These are phyloP conservation scores for Leptopilina syphax DNA, from an alignment of 2,888 invertebrate genomes.

Conservation along the genomic window DNA sequence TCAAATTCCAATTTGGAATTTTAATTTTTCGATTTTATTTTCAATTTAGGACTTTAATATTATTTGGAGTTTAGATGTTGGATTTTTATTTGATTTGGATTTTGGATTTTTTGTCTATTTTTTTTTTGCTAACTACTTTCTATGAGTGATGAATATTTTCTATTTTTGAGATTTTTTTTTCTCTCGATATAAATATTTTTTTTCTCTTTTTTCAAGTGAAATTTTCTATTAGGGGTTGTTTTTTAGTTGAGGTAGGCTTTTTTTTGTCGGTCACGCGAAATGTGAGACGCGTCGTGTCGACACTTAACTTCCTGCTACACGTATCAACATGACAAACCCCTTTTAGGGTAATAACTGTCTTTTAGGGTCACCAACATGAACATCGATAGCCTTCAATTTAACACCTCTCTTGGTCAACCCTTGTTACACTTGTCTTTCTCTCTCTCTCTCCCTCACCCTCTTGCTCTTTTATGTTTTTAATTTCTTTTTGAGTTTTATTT, in stretches of 20 bases:
- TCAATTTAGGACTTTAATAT: too few relatives aligned
- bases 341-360: slow-evolving; percentile 33
- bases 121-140: neutral
- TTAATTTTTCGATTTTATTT: too few relatives aligned
- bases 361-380: slow-evolving; percentile 42
- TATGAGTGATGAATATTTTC: neutral
- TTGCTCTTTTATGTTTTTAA: neutral
- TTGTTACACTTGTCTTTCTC: neutral
- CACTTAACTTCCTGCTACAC: neutral
- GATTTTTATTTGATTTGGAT: too few relatives aligned
- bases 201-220: neutral
- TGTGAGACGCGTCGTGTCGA: neutral
- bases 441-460: neutral
- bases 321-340: neutral
- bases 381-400: slow-evolving; percentile 50
- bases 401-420: slow-evolving; percentile 29
- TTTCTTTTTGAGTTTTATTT: neutral
- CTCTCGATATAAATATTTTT: neutral
- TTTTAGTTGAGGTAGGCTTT: neutral
- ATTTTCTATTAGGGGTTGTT: neutral
- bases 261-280: neutral
- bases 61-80: too few relatives aligned
- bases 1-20: too few relatives aligned
- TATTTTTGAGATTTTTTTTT: neutral
- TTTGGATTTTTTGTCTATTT: neutral